These are phyloP conservation scores for Microchrysa polita DNA, from an alignment of 2,888 invertebrate species.

Conservation along the genomic window DNA sequence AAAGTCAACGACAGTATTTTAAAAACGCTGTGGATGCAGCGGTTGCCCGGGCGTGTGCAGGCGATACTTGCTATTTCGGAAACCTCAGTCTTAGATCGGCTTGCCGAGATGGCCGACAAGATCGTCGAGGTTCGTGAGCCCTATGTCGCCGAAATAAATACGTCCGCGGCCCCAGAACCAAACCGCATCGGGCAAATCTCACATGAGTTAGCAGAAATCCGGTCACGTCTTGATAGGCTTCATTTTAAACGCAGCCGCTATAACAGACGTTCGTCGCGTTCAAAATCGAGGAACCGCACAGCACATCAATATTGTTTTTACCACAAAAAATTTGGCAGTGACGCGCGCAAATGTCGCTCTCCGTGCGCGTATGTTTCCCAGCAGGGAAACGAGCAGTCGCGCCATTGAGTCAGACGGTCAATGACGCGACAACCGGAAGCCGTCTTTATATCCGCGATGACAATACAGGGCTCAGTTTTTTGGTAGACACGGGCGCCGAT, in stretches of 20 bases:
- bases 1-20: neutral
- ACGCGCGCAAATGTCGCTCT: neutral
- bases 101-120: neutral
- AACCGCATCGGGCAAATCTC: neutral
- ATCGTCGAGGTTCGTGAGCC: neutral
- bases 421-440: neutral
- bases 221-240: neutral
- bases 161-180: neutral
- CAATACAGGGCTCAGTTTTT: neutral
- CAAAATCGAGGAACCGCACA: neutral
- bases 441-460: neutral
- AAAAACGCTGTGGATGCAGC: neutral
- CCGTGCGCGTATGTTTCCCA: neutral
- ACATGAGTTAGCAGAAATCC: neutral
- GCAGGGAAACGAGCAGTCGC: neutral
- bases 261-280: neutral
- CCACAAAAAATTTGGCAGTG: neutral
- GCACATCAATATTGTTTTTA: neutral
- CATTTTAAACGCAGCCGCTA: neutral
- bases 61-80: neutral
- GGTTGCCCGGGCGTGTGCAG: neutral
- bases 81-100: neutral
- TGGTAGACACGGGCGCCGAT: conserved; percentile 15
- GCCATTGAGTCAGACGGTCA: neutral
- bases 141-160: neutral